Base-by-base conservation (phyloP, 2,888 invertebrate species). In the Drosophila diplacantha region DNA sequence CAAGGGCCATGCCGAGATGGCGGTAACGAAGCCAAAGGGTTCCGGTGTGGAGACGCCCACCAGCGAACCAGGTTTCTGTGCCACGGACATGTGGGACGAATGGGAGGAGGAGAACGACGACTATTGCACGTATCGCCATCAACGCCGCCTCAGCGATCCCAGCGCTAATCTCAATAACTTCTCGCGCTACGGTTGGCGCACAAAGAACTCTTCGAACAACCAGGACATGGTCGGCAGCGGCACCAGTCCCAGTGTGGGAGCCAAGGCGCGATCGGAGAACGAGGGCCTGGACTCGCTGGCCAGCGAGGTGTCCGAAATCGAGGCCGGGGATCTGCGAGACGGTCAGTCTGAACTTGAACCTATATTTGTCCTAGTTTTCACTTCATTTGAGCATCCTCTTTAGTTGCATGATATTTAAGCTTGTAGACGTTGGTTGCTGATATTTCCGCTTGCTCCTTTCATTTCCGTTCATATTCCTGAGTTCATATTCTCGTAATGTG, bases 1-100 rank as follows among this genome's bases (percentile, higher is more conserved):
- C 72, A 98, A 97, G 90, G 96, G 96, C 0, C 96, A 97, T 89
- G 98, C 98, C 0, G 98, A 99, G 90, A 97, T 99, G 95, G 98
- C 98, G 2, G 96, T 96, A 49, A 94, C 95, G n/a, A 93, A 96
- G 85, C 95, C 96, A 26, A 94, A 94, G 87, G 95, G 95, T 81
- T 95, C 95, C 16, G 98, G 98, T 1, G 95, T 95, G 3, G 98
- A 98, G 88, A 98, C 98, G 14, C 98, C 98, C 20, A 94, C 95
- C 58, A 96, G 96, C 18, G 98, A 98, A 89, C 96, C 95, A 61
- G 90, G 96, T 6, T 93, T 93, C 81, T 93, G 94, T 81, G 93
- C 94, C 73, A 94, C 94, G 5, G 96, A 96, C 85, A 91, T 95
- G 89, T 96, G 96, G 95, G 96, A 96, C 87, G 96, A 96, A 86